These are phyloP conservation scores for Lethrus apterus DNA, from an alignment of 1,140 invertebrate genomes.

Conservation along the genomic window DNA sequence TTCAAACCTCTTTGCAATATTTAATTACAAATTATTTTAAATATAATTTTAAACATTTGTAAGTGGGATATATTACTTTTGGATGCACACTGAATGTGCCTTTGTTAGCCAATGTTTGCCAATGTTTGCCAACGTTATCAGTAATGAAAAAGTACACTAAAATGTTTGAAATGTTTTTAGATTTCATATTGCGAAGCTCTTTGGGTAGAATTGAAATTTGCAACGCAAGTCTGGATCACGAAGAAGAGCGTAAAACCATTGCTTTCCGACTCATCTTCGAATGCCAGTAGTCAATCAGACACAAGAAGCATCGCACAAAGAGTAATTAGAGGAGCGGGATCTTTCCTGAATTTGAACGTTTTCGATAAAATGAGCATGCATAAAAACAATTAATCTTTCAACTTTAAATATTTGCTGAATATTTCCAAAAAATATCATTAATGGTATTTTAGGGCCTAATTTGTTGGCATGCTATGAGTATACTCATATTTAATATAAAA, in stretches of 20 bases:
- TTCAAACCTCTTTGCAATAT: neutral
- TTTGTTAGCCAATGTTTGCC: too few relatives aligned
- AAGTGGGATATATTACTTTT: too few relatives aligned
- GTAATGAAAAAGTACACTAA: too few relatives aligned
- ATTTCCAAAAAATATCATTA: too few relatives aligned
- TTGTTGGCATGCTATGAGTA: too few relatives aligned
- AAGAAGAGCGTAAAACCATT: constrained; percentile 51
- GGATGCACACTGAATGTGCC: too few relatives aligned
- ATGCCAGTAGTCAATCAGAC: constrained; percentile 3
- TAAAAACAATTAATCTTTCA: constrained; percentile 3
- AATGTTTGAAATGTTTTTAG: too few relatives aligned
- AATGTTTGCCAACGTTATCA: too few relatives aligned
- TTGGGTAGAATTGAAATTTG: constrained; percentile 55
- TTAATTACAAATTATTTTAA: constrained; percentile 4
- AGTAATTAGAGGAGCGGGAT: constrained; percentile 10
- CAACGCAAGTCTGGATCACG: constrained; percentile 54
- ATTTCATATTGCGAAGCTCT: constrained; percentile 55
- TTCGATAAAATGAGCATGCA: constrained; percentile 6
- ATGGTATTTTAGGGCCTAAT: too few relatives aligned
- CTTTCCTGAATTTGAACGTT: constrained; percentile 10
- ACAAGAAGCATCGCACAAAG: constrained; percentile 12
- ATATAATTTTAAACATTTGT: too few relatives aligned
- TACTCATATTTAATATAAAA: too few relatives aligned
- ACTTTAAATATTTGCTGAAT: too few relatives aligned
- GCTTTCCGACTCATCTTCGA: constrained; percentile 17